Conservation (phyloP, 2,113 vertebrate genomes). For the Sigmodon hispidus region DNA sequence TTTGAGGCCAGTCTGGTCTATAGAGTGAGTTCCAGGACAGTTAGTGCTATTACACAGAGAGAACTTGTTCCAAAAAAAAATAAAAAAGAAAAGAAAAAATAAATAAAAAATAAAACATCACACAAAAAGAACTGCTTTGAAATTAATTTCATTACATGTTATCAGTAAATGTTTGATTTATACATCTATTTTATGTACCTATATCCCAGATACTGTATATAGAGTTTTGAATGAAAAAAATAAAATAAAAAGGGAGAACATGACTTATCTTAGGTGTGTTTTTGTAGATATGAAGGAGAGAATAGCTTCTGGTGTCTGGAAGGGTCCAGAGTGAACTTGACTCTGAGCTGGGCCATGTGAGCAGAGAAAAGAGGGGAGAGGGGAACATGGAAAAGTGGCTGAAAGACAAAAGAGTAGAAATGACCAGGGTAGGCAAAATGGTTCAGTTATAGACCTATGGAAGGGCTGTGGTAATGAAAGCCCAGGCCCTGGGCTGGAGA, state of each 20-base stretch:
- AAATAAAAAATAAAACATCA: too few relatives aligned
- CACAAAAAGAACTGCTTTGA: background rate
- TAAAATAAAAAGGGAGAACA: background rate
- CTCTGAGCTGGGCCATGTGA: background rate
- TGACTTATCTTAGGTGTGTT: background rate
- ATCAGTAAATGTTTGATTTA: background rate
- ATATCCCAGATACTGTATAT: background rate
- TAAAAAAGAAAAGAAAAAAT: too few relatives aligned
- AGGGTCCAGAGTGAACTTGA: background rate
- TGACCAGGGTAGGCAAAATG: background rate
- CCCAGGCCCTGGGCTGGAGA: background rate
- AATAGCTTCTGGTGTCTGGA: background rate
- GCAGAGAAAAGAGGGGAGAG: background rate
- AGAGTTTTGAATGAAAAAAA: background rate
- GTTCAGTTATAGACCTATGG: background rate
- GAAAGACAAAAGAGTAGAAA: background rate
- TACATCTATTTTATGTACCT: background rate
- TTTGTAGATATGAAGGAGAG: too few relatives aligned
- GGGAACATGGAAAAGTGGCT: background rate
- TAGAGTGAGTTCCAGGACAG: too few relatives aligned
- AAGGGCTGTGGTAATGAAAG: background rate
- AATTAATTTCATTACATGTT: background rate
- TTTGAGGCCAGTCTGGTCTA: too few relatives aligned
- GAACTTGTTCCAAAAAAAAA: too few relatives aligned
- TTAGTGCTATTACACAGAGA: too few relatives aligned